Evolutionary conservation across 2,113 vertebrate genomes (phyloP).

Genomic region (Calidris pygmaea): DNA sequence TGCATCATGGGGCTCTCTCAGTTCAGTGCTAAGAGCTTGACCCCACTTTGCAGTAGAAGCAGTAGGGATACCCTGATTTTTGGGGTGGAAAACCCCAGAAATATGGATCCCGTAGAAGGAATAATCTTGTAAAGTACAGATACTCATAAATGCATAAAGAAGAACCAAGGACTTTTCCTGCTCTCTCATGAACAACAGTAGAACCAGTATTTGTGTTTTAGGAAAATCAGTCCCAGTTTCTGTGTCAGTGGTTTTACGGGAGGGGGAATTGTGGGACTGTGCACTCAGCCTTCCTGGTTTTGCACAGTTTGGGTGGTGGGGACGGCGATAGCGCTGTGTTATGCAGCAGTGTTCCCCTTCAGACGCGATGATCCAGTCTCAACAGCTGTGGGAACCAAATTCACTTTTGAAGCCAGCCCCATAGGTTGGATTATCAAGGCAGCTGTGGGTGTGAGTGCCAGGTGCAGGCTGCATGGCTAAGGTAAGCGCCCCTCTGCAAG

Average conservation of each 20-base stretch:
- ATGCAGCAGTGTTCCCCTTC: neutral
- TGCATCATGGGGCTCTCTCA: neutral
- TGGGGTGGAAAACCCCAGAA: neutral
- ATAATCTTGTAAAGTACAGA: neutral
- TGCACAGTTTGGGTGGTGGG: neutral
- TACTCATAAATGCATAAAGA: neutral
- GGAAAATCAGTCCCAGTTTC: neutral
- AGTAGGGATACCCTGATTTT: neutral
- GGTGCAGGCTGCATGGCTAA: neutral
- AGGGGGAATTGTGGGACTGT: neutral
- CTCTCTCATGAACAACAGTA: neutral
- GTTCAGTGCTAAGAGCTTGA: neutral
- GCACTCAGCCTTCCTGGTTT: neutral
- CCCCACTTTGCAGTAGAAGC: neutral
- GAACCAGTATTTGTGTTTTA: neutral
- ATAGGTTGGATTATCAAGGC: neutral
- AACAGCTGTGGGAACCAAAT: neutral
- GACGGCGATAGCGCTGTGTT: neutral
- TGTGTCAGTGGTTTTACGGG: neutral
- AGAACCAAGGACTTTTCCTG: neutral
- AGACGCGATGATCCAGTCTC: fast-evolving
- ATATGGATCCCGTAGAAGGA: neutral
- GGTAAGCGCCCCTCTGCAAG: neutral
- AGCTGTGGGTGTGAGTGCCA: neutral
- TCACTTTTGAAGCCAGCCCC: neutral